A percentile compares a stretch with the other conserved stretches of the same genome.
phyloP scores from a whole-genome alignment of 2,797 vertebrate genomes.

The Tarsius wallacei region DNA sequence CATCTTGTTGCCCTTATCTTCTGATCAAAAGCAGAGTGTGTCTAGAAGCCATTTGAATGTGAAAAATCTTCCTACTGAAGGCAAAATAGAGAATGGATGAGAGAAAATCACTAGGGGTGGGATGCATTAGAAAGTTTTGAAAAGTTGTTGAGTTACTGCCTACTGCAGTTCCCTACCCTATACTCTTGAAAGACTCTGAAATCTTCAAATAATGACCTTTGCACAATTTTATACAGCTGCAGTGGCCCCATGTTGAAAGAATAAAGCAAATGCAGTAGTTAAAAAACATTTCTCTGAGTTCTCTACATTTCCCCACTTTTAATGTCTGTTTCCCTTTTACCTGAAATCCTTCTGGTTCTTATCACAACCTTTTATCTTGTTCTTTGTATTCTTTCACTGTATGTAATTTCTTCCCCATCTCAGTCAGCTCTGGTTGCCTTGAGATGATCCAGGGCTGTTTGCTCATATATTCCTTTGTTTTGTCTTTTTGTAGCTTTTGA shows the following conservation, averaged over 20 bases:
- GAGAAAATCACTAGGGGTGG: slow-evolving; percentile 28
- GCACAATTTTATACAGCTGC: background rate
- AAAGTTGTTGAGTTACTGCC: background rate
- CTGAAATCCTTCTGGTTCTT: slow-evolving; percentile 78
- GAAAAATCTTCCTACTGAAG: slow-evolving; percentile 38
- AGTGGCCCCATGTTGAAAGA: slow-evolving; percentile 56
- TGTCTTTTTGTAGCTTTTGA: slow-evolving; percentile 82
- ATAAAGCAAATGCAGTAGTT: slow-evolving; percentile 38
- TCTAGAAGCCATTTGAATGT: slow-evolving; percentile 16
- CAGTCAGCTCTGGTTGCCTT: slow-evolving; percentile 76
- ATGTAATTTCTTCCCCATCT: slow-evolving; percentile 83
- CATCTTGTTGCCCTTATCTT: background rate
- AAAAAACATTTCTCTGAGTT: slow-evolving; percentile 77
- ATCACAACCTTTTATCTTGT: slow-evolving; percentile 76
- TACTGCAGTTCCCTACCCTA: background rate
- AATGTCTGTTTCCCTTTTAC: slow-evolving; percentile 75
- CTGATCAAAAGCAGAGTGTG: background rate
- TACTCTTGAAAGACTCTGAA: slow-evolving; percentile 42
- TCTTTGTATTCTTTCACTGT: slow-evolving; percentile 81
- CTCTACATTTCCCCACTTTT: slow-evolving; percentile 74
- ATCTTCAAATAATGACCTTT: slow-evolving; percentile 59
- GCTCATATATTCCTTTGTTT: slow-evolving; percentile 75
- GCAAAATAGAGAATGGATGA: background rate
- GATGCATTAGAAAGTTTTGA: slow-evolving; percentile 43
- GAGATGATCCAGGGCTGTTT: slow-evolving; percentile 64